Evolutionary conservation across 1,140 invertebrate species (phyloP).

Genomic region (Meloidogyne exigua): DNA sequence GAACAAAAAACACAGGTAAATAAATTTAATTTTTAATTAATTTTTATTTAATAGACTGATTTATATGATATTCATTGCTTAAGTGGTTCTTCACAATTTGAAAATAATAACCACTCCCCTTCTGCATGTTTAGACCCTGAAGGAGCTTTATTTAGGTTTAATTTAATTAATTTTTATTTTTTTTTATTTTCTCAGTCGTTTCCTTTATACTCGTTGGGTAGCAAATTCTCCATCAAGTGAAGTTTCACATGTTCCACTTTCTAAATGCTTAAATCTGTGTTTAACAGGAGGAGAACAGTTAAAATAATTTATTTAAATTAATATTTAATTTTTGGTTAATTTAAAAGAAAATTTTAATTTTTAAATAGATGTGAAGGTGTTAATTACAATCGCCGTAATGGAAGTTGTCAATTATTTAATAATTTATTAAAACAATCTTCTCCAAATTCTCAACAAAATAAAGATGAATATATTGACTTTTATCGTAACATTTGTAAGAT

Average conservation of each 20-base stretch:
- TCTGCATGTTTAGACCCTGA: slow-evolving; percentile 24
- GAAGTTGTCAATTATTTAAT: slow-evolving; percentile 54
- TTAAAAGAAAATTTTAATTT: slow-evolving; percentile 4
- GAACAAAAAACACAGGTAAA: slow-evolving; percentile 46
- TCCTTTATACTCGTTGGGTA: slow-evolving; percentile 49
- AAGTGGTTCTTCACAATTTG: slow-evolving; percentile 33
- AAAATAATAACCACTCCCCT: neutral
- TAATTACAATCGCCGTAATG: slow-evolving; percentile 63
- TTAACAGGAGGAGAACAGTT: slow-evolving; percentile 29
- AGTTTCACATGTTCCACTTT: slow-evolving; percentile 49
- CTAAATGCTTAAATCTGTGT: slow-evolving; percentile 56
- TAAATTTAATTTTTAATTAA: neutral
- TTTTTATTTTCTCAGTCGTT: slow-evolving; percentile 41
- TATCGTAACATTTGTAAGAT: slow-evolving; percentile 61
- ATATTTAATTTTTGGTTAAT: slow-evolving; percentile 7
- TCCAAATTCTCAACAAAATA: slow-evolving; percentile 41
- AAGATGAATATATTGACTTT: slow-evolving; percentile 61
- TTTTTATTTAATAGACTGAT: slow-evolving; percentile 37
- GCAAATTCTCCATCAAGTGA: slow-evolving; percentile 49
- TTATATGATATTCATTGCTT: slow-evolving; percentile 62
- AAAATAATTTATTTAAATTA: neutral
- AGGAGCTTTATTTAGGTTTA: slow-evolving; percentile 29
- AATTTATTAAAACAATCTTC: neutral
- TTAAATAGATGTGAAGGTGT: slow-evolving; percentile 55
- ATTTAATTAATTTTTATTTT: slow-evolving; percentile 3